Base-by-base conservation (phyloP, 2,797 vertebrate species). In the Myiotriccus ornatus region DNA sequence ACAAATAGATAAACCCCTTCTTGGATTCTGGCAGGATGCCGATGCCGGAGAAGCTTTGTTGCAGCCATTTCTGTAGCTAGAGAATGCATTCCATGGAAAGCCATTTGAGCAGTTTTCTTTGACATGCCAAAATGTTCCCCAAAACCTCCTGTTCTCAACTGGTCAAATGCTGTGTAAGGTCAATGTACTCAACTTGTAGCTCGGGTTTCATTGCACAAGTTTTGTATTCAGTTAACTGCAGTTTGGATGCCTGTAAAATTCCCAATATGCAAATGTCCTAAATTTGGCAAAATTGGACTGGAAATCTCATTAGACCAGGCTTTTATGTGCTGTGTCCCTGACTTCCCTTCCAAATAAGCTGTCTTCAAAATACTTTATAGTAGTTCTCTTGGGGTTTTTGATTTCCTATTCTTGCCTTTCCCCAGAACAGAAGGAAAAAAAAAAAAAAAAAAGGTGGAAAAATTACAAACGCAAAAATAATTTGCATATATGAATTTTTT, bases 241-340 rank as follows among this genome's bases (percentile, higher is more conserved):
- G 9, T 86, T 87, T 89, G 62, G 50, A 73, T 87, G 73, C 39
- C 62, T 95, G 39, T 71, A 85, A 89, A 93, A 81, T 82, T 90
- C 71, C 64, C 47, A 77, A 13, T 75, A 73, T 47, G 57, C 39
- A 59, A 84, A 83, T 83, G 19, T 69, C 76, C 84, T 50, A 64
- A 69, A 80, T 55, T 75, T 49, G 84, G 43, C 71, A 92, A 89
- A 92, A 80, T 50, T 64, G 35, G 57, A 43, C n/a, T 69, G 55
- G 46, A 89, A 84, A 78, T 81, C 64, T 94, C 35, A 84, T 84
- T 78, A 75, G 59, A 79, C 10, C 16, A 55, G 50, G 28, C 47
- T 94, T 89, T 89, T 74, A 35, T 75, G 18, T 70, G 50, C 70
- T 77, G 20, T 32, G 35, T 79, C 41, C 56, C 60, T 70, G 57